phyloP scores from a whole-genome alignment of 2,888 invertebrate genomes.

The Villa cingulata region DNA sequence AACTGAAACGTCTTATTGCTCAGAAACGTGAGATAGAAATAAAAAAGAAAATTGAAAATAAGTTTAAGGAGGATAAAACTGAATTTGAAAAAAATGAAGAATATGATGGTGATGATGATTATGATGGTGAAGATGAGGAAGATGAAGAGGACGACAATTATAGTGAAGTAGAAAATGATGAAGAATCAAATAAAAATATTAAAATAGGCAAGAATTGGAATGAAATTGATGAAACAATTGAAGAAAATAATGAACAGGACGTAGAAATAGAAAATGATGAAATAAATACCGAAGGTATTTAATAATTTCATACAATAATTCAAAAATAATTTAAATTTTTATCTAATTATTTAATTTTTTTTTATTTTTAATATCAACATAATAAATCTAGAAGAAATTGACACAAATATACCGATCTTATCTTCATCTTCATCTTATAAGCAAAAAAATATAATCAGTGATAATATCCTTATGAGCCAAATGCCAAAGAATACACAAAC shows the following conservation, averaged over 20 bases:
- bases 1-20: slow-evolving; percentile 56
- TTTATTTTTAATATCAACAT: no score
- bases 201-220: not conserved
- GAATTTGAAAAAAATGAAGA: not conserved
- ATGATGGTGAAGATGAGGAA: not conserved
- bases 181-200: not conserved
- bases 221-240: slow-evolving; percentile 10
- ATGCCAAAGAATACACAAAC: slow-evolving; percentile 1
- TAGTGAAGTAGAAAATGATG: not conserved
- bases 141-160: not conserved
- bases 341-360: no score
- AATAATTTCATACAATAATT: not conserved
- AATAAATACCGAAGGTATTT: slow-evolving; percentile 22
- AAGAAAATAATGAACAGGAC: slow-evolving; percentile 25
- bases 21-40: slow-evolving; percentile 56
- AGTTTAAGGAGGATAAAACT: not conserved
- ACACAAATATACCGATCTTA: not conserved
- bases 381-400: no score
- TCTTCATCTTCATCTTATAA: no score
- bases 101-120: not conserved
- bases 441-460: not conserved
- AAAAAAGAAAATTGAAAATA: slow-evolving; percentile 34
- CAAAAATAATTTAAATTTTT: no score
- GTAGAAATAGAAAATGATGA: slow-evolving; percentile 28
- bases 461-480: slow-evolving; percentile 1